Percentiles rank a stretch among this genome's conserved stretches.
These are phyloP conservation scores for Dasyornis broadbenti DNA, from an alignment of 2,113 vertebrate species.

Conservation along the genomic window DNA sequence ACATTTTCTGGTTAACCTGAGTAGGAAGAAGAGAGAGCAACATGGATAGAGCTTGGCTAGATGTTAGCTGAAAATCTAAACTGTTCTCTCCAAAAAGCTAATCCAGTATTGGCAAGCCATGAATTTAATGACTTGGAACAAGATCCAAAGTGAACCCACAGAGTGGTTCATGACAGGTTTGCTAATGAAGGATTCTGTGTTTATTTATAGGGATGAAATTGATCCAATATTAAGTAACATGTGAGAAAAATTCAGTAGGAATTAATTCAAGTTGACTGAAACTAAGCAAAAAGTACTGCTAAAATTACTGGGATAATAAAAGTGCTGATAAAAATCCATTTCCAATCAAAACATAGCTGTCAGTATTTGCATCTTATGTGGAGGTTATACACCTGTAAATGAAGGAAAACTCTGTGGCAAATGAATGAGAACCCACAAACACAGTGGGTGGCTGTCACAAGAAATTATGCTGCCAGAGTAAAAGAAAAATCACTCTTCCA, in stretches of 20 bases:
- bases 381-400: not conserved
- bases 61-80: not conserved
- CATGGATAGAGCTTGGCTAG: not conserved
- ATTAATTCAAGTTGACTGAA: not conserved
- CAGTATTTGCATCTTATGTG: not conserved
- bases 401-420: not conserved
- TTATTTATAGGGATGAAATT: not conserved
- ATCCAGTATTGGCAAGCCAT: not conserved
- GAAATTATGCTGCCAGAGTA: not conserved
- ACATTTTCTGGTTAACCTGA: not conserved
- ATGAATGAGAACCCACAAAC: not conserved
- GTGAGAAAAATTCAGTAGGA: not conserved
- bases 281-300: not conserved
- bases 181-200: not conserved
- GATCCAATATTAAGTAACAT: not conserved
- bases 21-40: not conserved
- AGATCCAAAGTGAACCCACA: not conserved
- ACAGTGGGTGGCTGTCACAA: not conserved
- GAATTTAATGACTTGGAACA: not conserved
- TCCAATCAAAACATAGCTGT: not conserved
- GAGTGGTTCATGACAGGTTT: not conserved
- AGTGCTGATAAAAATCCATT: not conserved
- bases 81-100: not conserved
- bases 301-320: not conserved
- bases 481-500: not conserved